Base-by-base conservation (phyloP, 1,140 invertebrate genomes). In the Sweltsa coloradensis region DNA sequence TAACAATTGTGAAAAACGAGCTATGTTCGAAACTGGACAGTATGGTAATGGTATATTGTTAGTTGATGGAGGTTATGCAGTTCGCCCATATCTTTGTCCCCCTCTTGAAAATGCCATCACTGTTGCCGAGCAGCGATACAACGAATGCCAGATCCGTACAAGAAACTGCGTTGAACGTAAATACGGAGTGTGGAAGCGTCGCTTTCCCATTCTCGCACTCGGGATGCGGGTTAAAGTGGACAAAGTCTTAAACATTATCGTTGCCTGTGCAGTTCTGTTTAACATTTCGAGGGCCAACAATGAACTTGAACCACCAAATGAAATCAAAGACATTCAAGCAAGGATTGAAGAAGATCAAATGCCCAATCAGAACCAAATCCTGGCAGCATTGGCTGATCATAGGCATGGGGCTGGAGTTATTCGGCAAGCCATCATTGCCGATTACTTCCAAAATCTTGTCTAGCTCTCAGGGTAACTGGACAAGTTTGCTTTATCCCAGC, bases 181-280 rank as follows among this genome's bases (percentile, higher is more conserved):
- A n/a, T 62, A 63, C 60, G 65, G 60, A 3, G 48, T 61, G 5
- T 65, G 56, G 59, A 67, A 65, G 41, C 49, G 54, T 45, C 37
- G 64, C 60, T 71, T 73, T 60, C 64, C 67, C 55, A 65, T 67
- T 53, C 61, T 69, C 27, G 60, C 45, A 13, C 51, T 53, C 25
- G 52, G 51, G 6, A 41, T 57, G 14, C 31, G 58, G 13, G 34
- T 56, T 7, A 53, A 60, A 50, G 9, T 61, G 1, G 36, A 50
- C 37, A 62, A 18, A 25, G 42, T 42, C 7, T 34, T 63, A 19
- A 34, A 51, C 24, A 49, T 66, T 3, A 65, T 68, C 23, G 52
- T 65, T 5, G 63, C 64, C 31, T 55, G 53, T 36, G 62, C 57
- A 39, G 61, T 69, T 2, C 49, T 70, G 11, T 61, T 67, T 41